Conservation (phyloP, 2,888 invertebrate genomes). For the Synergus gifuensis region DNA sequence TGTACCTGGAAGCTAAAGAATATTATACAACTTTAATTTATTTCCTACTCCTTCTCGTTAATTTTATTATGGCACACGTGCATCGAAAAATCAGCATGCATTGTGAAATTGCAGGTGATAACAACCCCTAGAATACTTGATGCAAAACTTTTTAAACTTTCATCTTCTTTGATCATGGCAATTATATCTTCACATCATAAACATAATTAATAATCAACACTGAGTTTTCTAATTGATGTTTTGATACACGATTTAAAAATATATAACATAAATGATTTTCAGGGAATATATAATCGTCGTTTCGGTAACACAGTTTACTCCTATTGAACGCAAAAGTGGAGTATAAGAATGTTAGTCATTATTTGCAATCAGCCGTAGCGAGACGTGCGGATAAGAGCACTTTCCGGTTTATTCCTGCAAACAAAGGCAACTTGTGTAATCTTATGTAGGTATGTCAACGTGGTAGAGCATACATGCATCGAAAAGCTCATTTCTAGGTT, state of each 20-base stretch:
- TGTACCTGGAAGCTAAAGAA: slow-evolving; percentile 7
- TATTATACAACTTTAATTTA: not conserved
- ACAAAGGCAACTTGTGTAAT: slow-evolving; percentile 40
- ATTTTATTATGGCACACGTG: not conserved
- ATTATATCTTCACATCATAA: too few relatives aligned
- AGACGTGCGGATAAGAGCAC: slow-evolving; percentile 40
- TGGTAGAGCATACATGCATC: not conserved
- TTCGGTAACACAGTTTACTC: slow-evolving; percentile 12
- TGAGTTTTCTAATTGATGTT: too few relatives aligned
- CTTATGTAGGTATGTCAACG: slow-evolving; percentile 14
- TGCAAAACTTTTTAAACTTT: not conserved
- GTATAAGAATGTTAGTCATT: slow-evolving; percentile 37
- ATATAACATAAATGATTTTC: not conserved
- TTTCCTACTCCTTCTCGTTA: not conserved
- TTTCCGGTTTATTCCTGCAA: slow-evolving; percentile 31
- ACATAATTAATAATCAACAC: not conserved
- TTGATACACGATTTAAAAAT: too few relatives aligned
- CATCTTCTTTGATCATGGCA: too few relatives aligned
- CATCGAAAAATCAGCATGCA: not conserved
- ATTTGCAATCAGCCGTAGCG: slow-evolving; percentile 33
- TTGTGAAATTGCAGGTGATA: not conserved
- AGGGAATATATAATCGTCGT: slow-evolving; percentile 11
- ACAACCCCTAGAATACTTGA: not conserved
- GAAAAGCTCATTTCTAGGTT: slow-evolving; percentile 24
- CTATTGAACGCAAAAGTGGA: slow-evolving; percentile 7